Evolutionary conservation across 2,888 invertebrate genomes (phyloP), one percentile per base, ranked within the genome.

Genomic region (Pasiphila rectangulata): DNA sequence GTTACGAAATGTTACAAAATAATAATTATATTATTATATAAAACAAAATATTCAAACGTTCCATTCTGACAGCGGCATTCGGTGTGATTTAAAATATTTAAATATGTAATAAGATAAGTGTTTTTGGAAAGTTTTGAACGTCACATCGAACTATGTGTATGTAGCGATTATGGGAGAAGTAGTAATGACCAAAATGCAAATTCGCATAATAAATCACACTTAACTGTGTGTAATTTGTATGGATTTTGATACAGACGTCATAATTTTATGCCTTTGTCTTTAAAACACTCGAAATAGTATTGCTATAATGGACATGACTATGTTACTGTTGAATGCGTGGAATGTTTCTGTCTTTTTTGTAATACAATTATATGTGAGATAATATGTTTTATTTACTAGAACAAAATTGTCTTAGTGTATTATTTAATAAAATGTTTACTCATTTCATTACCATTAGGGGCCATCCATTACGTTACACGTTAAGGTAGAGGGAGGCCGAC

Each of bases 311-410:
- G 29, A 70, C 71, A 76, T 74, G 72, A 67, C 69, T 69, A 64
- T 69, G 66, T 57, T 54, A 36, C 67, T 64, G 69, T 75, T 72
- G 60, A 54, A 63, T 63, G 57, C 42, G 61, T 71, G 73, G n/a
- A 72, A 75, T 72, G 75, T 82, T 75, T 77, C 64, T 65, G 73
- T 75, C 78, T 79, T 72, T n/a, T 75, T 78, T 76, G 70, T 75
- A 77, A 71, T 78, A 52, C 55, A 57, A 77, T 63, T 81, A 77
- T 73, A 75, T 81, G 75, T 72, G 47, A 68, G 69, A 63, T 51
- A 30, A 48, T 15, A 39, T 49, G 51, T 60, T 60, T 53, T 46
- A 40, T 36, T 37, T 32, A 24, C 1, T 44, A 27, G 19, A 44
- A 34, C 12, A 12, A 46, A 52, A 27, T 53, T 49, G 55, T 55